Evolutionary conservation across 2,797 vertebrate genomes (phyloP).

Genomic region (Dipus sagitta): DNA sequence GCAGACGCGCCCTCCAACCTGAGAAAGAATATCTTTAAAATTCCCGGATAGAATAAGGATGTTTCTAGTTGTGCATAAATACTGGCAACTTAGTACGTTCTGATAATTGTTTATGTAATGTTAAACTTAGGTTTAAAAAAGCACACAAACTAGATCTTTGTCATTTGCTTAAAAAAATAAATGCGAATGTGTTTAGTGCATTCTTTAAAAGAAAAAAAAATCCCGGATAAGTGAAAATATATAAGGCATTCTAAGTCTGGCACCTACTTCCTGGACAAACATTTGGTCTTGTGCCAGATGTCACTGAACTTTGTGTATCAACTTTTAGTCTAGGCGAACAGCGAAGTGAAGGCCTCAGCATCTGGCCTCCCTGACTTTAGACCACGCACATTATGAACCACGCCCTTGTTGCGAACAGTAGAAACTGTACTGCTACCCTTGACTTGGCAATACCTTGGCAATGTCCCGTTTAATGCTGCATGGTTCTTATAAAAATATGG

Average conservation of each 20-base stretch:
- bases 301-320: background rate
- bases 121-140: too few relatives aligned
- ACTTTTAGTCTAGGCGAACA: background rate
- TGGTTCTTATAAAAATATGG: background rate
- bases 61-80: too few relatives aligned
- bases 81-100: too few relatives aligned
- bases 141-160: too few relatives aligned
- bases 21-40: too few relatives aligned
- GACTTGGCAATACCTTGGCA: background rate
- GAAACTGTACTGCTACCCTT: background rate
- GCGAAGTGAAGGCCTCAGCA: background rate
- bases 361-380: background rate
- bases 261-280: background rate
- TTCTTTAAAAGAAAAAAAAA: too few relatives aligned
- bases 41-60: too few relatives aligned
- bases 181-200: too few relatives aligned
- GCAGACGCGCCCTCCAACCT: too few relatives aligned
- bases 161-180: too few relatives aligned
- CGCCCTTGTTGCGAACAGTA: background rate
- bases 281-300: background rate
- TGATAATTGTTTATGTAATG: too few relatives aligned
- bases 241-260: background rate
- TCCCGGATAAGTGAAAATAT: slow-evolving; percentile 20
- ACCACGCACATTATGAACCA: background rate
- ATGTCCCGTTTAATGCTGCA: background rate